Evolutionary conservation across 2,797 vertebrate genomes (phyloP).

Genomic region (Poecilia gillii): DNA sequence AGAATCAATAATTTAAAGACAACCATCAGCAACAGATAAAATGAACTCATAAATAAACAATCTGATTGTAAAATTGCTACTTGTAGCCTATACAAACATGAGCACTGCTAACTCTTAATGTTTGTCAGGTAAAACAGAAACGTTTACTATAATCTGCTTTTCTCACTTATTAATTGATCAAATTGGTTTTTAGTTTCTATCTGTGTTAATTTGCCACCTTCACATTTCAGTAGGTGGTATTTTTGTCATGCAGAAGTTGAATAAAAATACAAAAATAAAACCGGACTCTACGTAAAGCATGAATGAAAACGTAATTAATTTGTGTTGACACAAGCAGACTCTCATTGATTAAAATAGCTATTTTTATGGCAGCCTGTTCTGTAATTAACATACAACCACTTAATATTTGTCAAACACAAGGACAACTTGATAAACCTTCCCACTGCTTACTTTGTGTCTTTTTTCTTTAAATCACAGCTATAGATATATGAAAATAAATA

Average conservation of each 20-base stretch:
- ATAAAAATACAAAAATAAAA: background rate
- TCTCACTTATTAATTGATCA: background rate
- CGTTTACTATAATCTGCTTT: background rate
- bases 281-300: background rate
- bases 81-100: background rate
- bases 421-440: background rate
- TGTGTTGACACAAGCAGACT: background rate
- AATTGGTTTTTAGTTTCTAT: background rate
- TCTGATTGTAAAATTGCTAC: background rate
- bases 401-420: background rate
- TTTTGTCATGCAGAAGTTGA: background rate
- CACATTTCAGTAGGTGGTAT: background rate
- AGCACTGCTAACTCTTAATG: background rate
- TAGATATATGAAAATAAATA: background rate
- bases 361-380: background rate
- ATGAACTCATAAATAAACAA: background rate
- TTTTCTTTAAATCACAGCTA: background rate
- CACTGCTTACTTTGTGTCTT: background rate
- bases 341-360: background rate
- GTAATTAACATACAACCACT: background rate
- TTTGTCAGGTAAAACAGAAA: background rate
- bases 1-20: background rate
- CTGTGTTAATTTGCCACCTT: background rate
- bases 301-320: background rate
- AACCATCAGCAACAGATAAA: background rate